phyloP scores from a whole-genome alignment of 2,797 vertebrate genomes.

The Siniperca scherzeri region DNA sequence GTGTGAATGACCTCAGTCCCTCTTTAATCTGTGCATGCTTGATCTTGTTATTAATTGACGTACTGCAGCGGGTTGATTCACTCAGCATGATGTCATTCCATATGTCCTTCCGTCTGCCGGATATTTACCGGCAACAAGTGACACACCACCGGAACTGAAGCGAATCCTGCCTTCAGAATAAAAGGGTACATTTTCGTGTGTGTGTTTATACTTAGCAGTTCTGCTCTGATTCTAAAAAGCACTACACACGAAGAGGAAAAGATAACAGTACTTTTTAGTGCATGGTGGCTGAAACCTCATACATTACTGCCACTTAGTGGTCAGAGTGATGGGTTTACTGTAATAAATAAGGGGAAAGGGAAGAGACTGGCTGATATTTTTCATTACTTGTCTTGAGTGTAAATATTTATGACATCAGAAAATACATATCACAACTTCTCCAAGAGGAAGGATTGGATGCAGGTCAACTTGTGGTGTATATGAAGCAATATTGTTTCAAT shows the following conservation, averaged over 20 bases:
- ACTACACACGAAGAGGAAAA: background rate
- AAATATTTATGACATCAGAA: background rate
- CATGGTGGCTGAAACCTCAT: background rate
- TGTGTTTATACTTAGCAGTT: background rate
- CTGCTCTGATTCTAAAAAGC: background rate
- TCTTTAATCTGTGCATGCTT: slow-evolving; percentile 46
- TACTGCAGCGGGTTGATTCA: slow-evolving; percentile 55
- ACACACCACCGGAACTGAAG: slow-evolving; percentile 28
- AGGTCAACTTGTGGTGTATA: background rate
- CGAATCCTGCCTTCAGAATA: slow-evolving; percentile 50
- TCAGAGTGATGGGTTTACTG: background rate
- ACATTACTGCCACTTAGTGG: background rate
- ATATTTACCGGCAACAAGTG: slow-evolving; percentile 32
- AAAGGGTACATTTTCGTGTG: background rate
- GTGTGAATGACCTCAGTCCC: slow-evolving; percentile 3
- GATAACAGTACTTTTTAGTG: background rate
- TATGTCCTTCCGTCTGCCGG: slow-evolving; percentile 67
- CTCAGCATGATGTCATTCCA: slow-evolving; percentile 75
- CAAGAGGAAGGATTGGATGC: background rate
- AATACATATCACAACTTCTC: background rate
- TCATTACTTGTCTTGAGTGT: too few species aligned
- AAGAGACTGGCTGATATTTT: background rate
- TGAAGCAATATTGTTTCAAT: too few species aligned
- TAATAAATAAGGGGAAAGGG: background rate
- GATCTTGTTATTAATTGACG: slow-evolving; percentile 67